Evolutionary conservation across 2,888 invertebrate species (phyloP), one percentile per base, ranked within the genome.

Genomic region (Drosophila vallismaia): DNA sequence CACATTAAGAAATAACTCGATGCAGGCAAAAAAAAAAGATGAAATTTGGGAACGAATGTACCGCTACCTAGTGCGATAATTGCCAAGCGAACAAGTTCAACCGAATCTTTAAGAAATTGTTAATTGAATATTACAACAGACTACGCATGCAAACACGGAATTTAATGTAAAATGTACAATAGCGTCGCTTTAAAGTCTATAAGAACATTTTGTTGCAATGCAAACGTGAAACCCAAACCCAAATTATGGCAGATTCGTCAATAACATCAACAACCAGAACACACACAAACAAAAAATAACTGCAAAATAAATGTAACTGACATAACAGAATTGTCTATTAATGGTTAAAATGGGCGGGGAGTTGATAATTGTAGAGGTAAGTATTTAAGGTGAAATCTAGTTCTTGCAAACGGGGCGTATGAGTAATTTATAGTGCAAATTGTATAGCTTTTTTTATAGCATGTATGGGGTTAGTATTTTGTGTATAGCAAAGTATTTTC

Each of bases 291-390:
- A 74, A 38, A 74, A 82, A 85, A 87, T 82, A 87, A 88, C 83
- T 79, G 86, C 86, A 87, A 87, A 82, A 88, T 83, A 83, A 83
- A 83, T 83, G 82, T 83, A 83, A 83, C 83, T 82, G 82, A 88
- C 77, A 88, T 83, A 83, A 83, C 88, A 88, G 55, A 42, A 42
- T 9, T 1, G 7, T 42, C 5, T 42, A 42, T 42, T 42, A 42
- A 7, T 14, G 40, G 40, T 12, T 38, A 1, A 4, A 10, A 10
- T n/a, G 3, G 4, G 5, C 5, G 10, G 10, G 29, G n/a, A 10
- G 33, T 2, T n/a, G 0, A 1, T n/a, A n/a, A 4, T 0, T 5
- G 1, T 5, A 12, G 4, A 36, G 2, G 54, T 31, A 54, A 54
- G 55, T 55, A 33, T 10, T 19, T 19, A 1, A 19, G 4, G 9